A percentile compares a stretch with the other conserved stretches of the same genome.
Conservation (phyloP, 1,140 invertebrate species). For the Achroia grisella region DNA sequence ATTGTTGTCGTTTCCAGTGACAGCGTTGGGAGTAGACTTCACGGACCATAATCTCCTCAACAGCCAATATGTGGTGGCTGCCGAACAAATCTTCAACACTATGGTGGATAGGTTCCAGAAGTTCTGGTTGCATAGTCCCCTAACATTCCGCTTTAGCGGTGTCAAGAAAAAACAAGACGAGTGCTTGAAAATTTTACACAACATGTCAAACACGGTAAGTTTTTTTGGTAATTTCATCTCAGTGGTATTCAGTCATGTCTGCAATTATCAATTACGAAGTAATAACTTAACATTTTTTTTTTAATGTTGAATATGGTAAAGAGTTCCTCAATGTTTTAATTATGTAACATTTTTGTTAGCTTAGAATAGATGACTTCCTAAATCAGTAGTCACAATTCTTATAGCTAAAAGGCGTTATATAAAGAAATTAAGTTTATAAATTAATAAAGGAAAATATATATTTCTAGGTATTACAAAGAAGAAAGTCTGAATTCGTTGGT, state of each 20-base stretch:
- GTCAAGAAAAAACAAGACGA: constrained; percentile 41
- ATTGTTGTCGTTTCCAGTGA: constrained; percentile 37
- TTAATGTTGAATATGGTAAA: too few relatives aligned
- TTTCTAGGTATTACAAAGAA: constrained; percentile 40
- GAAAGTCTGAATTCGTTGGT: constrained; percentile 39
- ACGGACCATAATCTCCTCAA: constrained; percentile 39
- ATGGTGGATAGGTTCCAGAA: constrained; percentile 50
- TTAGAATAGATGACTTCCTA: too few relatives aligned
- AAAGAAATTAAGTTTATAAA: too few relatives aligned
- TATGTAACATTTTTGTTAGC: too few relatives aligned
- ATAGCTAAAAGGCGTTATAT: too few relatives aligned
- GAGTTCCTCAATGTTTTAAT: too few relatives aligned
- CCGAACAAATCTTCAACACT: constrained; percentile 40
- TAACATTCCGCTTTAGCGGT: constrained; percentile 29
- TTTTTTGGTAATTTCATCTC: too few relatives aligned
- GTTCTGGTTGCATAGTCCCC: constrained; percentile 40
- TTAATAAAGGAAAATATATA: too few relatives aligned
- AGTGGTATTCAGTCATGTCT: too few relatives aligned
- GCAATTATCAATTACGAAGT: too few relatives aligned
- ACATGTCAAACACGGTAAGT: constrained; percentile 43
- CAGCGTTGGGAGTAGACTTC: constrained; percentile 48
- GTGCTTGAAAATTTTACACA: constrained; percentile 41
- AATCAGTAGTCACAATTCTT: too few relatives aligned
- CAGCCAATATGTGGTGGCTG: constrained; percentile 37
- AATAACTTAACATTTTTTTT: too few relatives aligned